Evolutionary conservation across 2,113 vertebrate genomes (phyloP).

Genomic region (Lycocorax pyrrhopterus): DNA sequence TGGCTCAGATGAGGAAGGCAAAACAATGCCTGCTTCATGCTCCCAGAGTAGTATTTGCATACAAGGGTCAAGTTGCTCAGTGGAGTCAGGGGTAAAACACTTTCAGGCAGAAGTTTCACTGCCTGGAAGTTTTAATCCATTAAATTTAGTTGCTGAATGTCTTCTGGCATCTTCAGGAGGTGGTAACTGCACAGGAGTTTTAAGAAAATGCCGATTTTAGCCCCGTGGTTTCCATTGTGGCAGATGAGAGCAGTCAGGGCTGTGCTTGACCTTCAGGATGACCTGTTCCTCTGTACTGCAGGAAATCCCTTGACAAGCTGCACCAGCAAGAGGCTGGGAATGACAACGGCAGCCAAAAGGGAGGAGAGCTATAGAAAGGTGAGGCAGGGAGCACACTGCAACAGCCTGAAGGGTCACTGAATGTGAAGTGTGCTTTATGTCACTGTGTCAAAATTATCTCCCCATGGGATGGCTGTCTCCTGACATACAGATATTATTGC

Average conservation of each 20-base stretch:
- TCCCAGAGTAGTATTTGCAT: neutral
- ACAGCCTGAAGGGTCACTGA: neutral
- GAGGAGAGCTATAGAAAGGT: slow-evolving; percentile 54
- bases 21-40: neutral
- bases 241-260: neutral
- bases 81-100: neutral
- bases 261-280: slow-evolving; percentile 7
- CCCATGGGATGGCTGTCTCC: slow-evolving; percentile 17
- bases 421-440: slow-evolving; percentile 54
- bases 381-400: slow-evolving; percentile 16
- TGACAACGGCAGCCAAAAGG: slow-evolving; percentile 11
- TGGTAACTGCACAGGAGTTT: neutral
- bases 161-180: neutral
- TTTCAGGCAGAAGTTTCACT: neutral
- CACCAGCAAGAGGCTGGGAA: slow-evolving; percentile 10
- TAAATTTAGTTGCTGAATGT: neutral
- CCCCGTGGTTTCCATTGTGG: neutral
- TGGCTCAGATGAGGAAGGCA: neutral
- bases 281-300: neutral
- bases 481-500: neutral
- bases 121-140: neutral
- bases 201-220: neutral
- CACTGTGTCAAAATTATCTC: slow-evolving; percentile 43
- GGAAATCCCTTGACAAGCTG: slow-evolving; percentile 61
- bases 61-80: neutral